phyloP scores from a whole-genome alignment of 1,140 invertebrate genomes.

The Bombus pascuorum region DNA sequence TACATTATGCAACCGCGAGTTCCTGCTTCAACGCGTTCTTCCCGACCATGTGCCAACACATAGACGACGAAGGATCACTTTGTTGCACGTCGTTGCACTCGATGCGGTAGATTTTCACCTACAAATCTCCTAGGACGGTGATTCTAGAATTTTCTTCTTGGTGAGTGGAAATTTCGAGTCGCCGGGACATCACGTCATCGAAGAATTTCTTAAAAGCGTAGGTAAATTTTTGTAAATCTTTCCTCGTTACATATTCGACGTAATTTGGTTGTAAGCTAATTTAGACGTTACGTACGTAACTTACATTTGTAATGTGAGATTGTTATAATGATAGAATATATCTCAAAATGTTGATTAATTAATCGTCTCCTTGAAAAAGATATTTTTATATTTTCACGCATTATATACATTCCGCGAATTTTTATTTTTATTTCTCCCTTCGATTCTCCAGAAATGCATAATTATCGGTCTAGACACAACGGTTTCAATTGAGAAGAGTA shows the following conservation, averaged over 20 bases:
- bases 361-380: too few relatives aligned
- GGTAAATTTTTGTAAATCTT: background rate
- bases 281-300: too few relatives aligned
- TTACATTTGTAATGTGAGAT: too few relatives aligned
- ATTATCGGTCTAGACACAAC: background rate
- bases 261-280: background rate
- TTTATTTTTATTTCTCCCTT: background rate
- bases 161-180: background rate
- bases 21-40: background rate
- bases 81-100: constrained; percentile 23
- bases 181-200: background rate
- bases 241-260: background rate
- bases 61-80: constrained; percentile 19
- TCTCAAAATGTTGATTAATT: too few relatives aligned
- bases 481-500: background rate
- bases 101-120: constrained; percentile 29
- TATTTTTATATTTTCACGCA: too few relatives aligned
- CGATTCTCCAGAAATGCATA: background rate
- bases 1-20: constrained; percentile 36
- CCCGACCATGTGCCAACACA: background rate
- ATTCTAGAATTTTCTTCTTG: constrained; percentile 22
- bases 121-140: constrained; percentile 28
- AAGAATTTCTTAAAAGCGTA: background rate
- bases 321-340: too few relatives aligned
- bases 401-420: too few relatives aligned